Conservation (phyloP, 2,797 vertebrate species). For the Pangasius mekongensis region DNA sequence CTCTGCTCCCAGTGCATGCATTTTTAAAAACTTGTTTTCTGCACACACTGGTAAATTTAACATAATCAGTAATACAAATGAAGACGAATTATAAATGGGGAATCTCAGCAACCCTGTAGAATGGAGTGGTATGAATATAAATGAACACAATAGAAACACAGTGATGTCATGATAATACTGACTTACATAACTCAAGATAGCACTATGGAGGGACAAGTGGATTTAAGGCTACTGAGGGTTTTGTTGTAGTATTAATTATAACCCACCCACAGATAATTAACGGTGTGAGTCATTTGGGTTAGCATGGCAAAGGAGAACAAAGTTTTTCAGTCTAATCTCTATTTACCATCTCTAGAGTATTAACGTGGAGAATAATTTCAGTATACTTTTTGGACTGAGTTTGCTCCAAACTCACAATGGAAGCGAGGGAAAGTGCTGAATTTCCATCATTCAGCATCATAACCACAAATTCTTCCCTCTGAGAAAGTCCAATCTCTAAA, state of each 20-base stretch:
- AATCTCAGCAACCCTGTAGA: neutral
- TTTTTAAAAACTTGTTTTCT: neutral
- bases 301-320: neutral
- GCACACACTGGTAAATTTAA: constrained; percentile 8
- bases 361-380: neutral
- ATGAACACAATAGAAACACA: neutral
- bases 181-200: neutral
- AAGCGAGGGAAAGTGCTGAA: neutral
- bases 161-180: neutral
- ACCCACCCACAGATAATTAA: neutral
- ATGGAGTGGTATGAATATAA: neutral
- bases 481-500: too few species aligned
- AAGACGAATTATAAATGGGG: neutral
- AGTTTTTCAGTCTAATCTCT: neutral
- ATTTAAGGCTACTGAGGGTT: neutral
- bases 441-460: too few species aligned
- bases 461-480: too few species aligned
- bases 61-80: neutral
- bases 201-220: neutral
- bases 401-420: neutral
- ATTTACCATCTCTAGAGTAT: neutral
- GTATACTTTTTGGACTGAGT: neutral
- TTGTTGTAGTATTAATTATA: neutral
- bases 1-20: neutral
- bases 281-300: neutral